Evolutionary conservation across 2,888 invertebrate species (phyloP).

Genomic region (Isotomurus palustris): DNA sequence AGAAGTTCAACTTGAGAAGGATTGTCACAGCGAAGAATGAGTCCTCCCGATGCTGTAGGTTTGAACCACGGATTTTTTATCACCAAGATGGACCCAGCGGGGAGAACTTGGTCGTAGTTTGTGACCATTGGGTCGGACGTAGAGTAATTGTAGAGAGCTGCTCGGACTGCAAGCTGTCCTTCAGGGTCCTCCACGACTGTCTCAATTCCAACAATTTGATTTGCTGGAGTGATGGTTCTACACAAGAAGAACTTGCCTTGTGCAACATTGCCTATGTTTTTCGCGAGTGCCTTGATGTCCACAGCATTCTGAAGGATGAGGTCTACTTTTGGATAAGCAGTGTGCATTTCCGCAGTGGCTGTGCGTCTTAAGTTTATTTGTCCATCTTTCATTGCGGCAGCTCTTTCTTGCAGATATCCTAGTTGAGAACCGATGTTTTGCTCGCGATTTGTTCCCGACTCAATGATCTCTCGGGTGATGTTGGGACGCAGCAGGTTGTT

Average conservation of each 20-base stretch:
- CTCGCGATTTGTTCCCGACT: no score
- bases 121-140: not conserved
- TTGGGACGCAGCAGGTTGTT: no score
- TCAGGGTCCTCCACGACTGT: conserved; percentile 18
- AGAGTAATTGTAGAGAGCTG: conserved; percentile 14
- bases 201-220: conserved; percentile 1
- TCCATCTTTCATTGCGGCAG: no score
- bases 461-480: no score
- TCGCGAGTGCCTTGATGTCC: not conserved
- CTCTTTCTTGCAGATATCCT: no score
- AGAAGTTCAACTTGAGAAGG: conserved; percentile 3
- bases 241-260: conserved; percentile 15
- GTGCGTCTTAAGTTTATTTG: no score
- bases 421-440: no score
- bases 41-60: conserved; percentile 9
- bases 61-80: conserved; percentile 22
- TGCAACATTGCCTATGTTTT: not conserved
- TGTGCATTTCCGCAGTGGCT: no score
- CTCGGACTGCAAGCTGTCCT: conserved; percentile 8
- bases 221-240: conserved; percentile 9
- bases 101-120: not conserved
- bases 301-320: not conserved
- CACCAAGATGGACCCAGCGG: conserved; percentile 8
- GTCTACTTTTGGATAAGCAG: not conserved
- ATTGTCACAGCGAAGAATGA: conserved; percentile 5